Evolutionary conservation across 2,888 invertebrate genomes (phyloP), one percentile per base, ranked within the genome.

Genomic region (Lypha dubia): DNA sequence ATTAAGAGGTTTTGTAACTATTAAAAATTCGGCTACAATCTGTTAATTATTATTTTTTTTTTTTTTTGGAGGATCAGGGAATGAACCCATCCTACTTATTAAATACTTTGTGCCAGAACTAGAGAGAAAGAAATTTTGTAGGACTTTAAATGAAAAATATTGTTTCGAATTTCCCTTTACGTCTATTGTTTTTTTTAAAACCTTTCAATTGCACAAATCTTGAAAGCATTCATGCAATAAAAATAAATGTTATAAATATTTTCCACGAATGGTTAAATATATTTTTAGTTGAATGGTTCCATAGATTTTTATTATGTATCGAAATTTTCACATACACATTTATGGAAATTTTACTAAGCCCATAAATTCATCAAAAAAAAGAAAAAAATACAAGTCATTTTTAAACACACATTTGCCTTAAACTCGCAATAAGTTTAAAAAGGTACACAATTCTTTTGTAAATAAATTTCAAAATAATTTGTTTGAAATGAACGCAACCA

Each of bases 271-370:
- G n/a, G 7, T 44, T 60, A 60, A 77, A 77, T 62, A 53, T 28
- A 51, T 41, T 62, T 70, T 13, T 62, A 77, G 60, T 70, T 77
- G 68, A 77, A 70, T 77, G 41, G 38, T 58, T 77, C 28, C 56
- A 22, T 53, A 41, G 49, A 49, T 35, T 46, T 49, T 9, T 8
- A 32, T 24, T 22, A 22, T 60, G 35, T 22, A 22, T 73, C 17
- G 9, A 73, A 73, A 73, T 62, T 5, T 32, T 4, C 20, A n/a
- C 0, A 46, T 9, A 46, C 20, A 22, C 35, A 9, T 71, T 35
- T 32, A 32, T 58, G 0, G 32, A 20, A 35, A 0, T 51, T 46
- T 41, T 9, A 11, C 15, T 41, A 13, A 41, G 7, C 5, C 17
- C 46, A 46, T 8, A 46, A 15, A 15, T 44, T 3, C n/a, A 44